These are phyloP conservation scores for Garra rufa DNA, from an alignment of 2,113 vertebrate genomes.

Conservation along the genomic window DNA sequence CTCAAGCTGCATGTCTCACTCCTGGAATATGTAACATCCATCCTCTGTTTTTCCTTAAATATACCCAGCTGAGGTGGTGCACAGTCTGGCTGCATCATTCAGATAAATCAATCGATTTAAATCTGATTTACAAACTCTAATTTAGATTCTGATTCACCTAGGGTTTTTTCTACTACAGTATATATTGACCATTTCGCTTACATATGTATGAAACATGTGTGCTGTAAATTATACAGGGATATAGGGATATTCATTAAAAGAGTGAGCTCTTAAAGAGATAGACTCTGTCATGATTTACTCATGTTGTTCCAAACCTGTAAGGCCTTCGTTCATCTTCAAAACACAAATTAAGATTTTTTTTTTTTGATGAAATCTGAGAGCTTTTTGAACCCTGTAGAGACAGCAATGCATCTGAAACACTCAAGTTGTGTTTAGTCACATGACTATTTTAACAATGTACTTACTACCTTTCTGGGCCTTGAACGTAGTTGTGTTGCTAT, in stretches of 20 bases:
- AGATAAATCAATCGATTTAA: background rate
- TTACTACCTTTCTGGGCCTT: too few relatives aligned
- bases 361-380: too few relatives aligned
- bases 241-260: background rate
- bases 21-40: slow-evolving; percentile 9
- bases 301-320: too few relatives aligned
- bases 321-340: too few relatives aligned
- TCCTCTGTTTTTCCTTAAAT: slow-evolving; percentile 9
- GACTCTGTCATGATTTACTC: background rate
- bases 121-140: background rate
- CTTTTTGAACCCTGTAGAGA: too few relatives aligned
- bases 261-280: too few relatives aligned
- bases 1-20: slow-evolving; percentile 47
- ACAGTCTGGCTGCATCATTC: background rate
- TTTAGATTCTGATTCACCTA: background rate
- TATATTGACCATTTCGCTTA: background rate
- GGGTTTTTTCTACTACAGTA: background rate
- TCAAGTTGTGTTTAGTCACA: too few relatives aligned
- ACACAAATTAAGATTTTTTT: too few relatives aligned
- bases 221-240: background rate
- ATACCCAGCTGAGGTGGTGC: background rate
- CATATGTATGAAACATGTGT: background rate
- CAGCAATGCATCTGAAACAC: too few relatives aligned
- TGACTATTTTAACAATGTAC: too few relatives aligned
- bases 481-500: too few relatives aligned